These are phyloP conservation scores for Harpagoxenus sublaevis DNA, from an alignment of 2,888 invertebrate species.

Conservation along the genomic window DNA sequence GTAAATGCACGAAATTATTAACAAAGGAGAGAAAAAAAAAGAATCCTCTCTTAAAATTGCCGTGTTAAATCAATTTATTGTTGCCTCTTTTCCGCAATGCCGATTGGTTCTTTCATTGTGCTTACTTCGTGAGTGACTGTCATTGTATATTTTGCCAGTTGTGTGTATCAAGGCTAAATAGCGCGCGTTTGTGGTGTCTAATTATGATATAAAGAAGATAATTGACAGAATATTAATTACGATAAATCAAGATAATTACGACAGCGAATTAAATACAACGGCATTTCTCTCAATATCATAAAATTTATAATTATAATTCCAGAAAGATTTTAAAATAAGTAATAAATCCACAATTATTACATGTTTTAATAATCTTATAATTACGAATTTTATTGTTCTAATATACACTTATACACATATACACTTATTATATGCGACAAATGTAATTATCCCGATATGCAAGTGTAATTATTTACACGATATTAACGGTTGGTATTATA, in stretches of 20 bases:
- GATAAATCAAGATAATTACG: background rate
- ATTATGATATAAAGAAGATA: background rate
- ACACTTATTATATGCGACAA: background rate
- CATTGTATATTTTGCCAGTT: too few relatives aligned
- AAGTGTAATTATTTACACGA: conserved; percentile 2
- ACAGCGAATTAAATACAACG: background rate
- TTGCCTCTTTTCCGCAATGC: too few relatives aligned
- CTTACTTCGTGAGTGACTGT: too few relatives aligned
- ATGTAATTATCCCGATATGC: conserved; percentile 3
- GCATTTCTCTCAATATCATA: background rate
- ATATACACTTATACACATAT: background rate
- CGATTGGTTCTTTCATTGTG: too few relatives aligned
- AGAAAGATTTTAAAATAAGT: background rate
- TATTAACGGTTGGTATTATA: background rate
- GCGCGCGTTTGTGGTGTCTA: too few relatives aligned
- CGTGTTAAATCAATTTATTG: too few relatives aligned
- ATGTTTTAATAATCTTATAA: background rate
- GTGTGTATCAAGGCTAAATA: too few relatives aligned
- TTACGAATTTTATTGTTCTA: conserved; percentile 14
- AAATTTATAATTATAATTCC: conserved; percentile 13
- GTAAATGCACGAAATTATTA: background rate
- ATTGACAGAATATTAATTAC: background rate
- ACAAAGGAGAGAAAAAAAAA: background rate
- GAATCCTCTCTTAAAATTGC: background rate
- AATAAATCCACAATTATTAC: background rate